phyloP scores from a whole-genome alignment of 2,888 invertebrate genomes.

The Stratiomys singularior region DNA sequence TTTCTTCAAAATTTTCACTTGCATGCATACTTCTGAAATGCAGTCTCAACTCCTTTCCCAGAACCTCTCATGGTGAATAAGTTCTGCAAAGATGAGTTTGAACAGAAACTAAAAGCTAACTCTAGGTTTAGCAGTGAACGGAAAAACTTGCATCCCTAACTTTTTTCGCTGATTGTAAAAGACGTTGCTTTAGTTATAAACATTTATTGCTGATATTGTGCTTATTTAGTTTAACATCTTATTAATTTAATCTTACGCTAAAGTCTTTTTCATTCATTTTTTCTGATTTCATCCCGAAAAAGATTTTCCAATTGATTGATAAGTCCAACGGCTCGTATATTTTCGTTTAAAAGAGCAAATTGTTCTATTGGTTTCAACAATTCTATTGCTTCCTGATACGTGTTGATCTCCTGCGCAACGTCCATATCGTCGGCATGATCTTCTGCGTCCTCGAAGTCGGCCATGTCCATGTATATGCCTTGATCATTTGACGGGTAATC shows the following conservation, averaged over 20 bases:
- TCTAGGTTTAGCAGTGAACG: too few species aligned
- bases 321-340: conserved; percentile 43
- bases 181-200: too few species aligned
- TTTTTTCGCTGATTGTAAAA: too few species aligned
- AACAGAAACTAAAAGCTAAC: too few species aligned
- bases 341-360: conserved; percentile 33
- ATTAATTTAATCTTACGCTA: not conserved
- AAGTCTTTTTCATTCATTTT: not conserved
- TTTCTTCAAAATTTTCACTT: too few species aligned
- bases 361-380: conserved; percentile 40
- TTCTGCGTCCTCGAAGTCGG: not conserved
- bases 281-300: conserved; percentile 24
- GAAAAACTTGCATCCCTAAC: too few species aligned
- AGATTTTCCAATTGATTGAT: conserved; percentile 44
- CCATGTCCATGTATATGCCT: not conserved
- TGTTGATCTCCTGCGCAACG: conserved; percentile 21
- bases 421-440: not conserved
- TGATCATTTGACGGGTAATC: not conserved
- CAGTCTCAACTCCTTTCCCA: too few species aligned
- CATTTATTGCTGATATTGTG: too few species aligned
- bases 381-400: conserved; percentile 24
- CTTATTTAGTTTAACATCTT: not conserved
- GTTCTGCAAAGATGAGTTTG: too few species aligned
- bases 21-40: too few species aligned
- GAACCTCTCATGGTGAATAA: too few species aligned